Evolutionary conservation across 2,113 vertebrate genomes (phyloP).

Genomic region (Mungos mungo): DNA sequence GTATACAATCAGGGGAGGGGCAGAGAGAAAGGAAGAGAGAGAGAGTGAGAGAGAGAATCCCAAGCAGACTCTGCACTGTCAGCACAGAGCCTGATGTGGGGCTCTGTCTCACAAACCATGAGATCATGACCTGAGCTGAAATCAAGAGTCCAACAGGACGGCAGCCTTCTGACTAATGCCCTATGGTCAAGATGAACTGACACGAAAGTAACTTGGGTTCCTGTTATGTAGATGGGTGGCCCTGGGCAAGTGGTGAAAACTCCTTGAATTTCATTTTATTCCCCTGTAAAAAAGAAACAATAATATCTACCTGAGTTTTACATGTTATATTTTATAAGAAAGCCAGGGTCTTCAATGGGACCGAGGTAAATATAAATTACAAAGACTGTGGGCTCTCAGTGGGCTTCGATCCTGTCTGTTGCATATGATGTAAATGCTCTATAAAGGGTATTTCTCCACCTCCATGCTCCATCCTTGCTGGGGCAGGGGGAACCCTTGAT

Average conservation of each 20-base stretch:
- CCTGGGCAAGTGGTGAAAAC: not conserved
- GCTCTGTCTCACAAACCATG: no score
- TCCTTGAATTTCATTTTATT: not conserved
- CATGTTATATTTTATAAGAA: constrained; percentile 28
- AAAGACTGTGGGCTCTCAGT: no score
- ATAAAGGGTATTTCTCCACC: not conserved
- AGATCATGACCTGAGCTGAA: no score
- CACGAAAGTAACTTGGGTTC: not conserved
- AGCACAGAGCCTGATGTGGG: no score
- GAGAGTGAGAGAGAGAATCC: no score
- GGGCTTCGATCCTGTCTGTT: not conserved
- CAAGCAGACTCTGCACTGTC: no score
- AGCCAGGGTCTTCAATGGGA: not conserved
- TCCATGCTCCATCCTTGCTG: not conserved
- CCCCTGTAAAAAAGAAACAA: not conserved
- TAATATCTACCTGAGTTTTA: constrained; percentile 1
- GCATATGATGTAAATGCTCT: not conserved
- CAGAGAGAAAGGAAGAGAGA: no score
- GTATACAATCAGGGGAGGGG: no score
- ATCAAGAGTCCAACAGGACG: no score
- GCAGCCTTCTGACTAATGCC: not conserved
- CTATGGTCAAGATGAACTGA: not conserved
- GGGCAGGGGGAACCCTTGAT: not conserved
- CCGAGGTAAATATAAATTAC: not conserved
- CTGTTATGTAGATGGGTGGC: not conserved